Evolutionary conservation across 2,888 invertebrate genomes (phyloP), one percentile per base, ranked within the genome.

Genomic region (Parnassius glacialis): DNA sequence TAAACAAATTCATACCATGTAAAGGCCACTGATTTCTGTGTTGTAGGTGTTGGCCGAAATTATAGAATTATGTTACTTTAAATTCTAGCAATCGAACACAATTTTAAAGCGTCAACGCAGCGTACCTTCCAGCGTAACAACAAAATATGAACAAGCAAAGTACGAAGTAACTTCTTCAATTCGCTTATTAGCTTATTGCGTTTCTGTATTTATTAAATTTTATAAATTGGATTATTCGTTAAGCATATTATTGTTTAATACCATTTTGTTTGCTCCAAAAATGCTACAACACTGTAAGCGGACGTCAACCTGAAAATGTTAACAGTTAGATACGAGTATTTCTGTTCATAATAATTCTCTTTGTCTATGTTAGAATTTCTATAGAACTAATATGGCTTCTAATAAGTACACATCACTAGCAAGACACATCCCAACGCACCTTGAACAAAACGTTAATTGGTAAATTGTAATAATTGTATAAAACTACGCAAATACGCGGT

Each of bases 301-400:
- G 34, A 34, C 34, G 20, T 34, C 7, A 7, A 34, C 34, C 34
- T 7, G 34, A 34, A 34, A 34, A 34, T 34, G 34, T 7, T 34
- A 34, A 34, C 34, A 7, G 34, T 34, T 34, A 34, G 34, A 34
- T 34, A 34, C 34, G 34, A 7, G 34, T 34, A 34, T 5, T 34
- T 34, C 34, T 34, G 34, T 34, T 34, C 7, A 34, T 34, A 34
- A 5, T 34, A 34, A 5, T 41, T 34, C 34, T 47, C 1, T 41
- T 12, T 47, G 34, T 13, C 47, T 42, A 41, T 53, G 20, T 47
- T 16, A 13, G 25, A 44, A 10, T 34, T 45, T 13, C 5, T 2
- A 34, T 13, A 20, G 41, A 1, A 57, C 50, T 52, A 41, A 44
- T 58, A 62, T 11, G 62, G 62, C 57, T 57, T 11, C 9, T 57